Percentiles rank a stretch among this genome's conserved stretches.
Evolutionary conservation across 2,888 invertebrate genomes (phyloP).

Genomic region (Phytoseiulus persimilis): DNA sequence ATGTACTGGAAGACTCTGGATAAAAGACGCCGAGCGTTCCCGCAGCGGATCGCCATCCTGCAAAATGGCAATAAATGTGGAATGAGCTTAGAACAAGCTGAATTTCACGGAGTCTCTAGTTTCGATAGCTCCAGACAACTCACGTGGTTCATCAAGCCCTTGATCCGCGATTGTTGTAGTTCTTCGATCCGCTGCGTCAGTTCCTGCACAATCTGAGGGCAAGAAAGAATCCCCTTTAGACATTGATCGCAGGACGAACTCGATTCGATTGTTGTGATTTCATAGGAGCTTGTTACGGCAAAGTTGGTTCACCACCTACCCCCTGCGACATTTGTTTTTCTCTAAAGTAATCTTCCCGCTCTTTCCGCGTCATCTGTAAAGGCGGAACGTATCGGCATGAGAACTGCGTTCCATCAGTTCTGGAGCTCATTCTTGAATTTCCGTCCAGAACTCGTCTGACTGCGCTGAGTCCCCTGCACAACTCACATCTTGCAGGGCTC

Average conservation of each 20-base stretch:
- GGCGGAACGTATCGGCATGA: no score
- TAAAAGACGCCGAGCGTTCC: constrained; percentile 24
- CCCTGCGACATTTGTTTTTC: constrained; percentile 20
- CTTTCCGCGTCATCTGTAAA: constrained; percentile 13
- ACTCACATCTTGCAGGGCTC: constrained; percentile 19
- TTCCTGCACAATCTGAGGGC: background rate
- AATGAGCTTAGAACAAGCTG: no score
- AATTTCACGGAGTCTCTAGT: no score
- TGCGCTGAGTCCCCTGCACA: background rate
- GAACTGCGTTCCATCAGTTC: background rate
- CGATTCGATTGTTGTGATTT: no score
- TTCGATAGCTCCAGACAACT: background rate
- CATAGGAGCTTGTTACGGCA: no score
- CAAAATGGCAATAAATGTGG: background rate
- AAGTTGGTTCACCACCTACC: background rate
- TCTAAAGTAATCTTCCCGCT: constrained; percentile 8
- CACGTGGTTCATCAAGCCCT: background rate
- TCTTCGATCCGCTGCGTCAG: constrained; percentile 30
- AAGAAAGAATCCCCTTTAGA: no score
- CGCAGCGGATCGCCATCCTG: constrained; percentile 28
- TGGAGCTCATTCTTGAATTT: background rate
- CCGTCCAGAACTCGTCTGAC: background rate
- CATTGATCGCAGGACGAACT: no score
- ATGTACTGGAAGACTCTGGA: constrained; percentile 25
- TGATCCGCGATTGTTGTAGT: constrained; percentile 18